A percentile compares a stretch with the other conserved stretches of the same genome.
Evolutionary conservation across 2,113 vertebrate species (phyloP).

Genomic region (Tetrax tetrax): DNA sequence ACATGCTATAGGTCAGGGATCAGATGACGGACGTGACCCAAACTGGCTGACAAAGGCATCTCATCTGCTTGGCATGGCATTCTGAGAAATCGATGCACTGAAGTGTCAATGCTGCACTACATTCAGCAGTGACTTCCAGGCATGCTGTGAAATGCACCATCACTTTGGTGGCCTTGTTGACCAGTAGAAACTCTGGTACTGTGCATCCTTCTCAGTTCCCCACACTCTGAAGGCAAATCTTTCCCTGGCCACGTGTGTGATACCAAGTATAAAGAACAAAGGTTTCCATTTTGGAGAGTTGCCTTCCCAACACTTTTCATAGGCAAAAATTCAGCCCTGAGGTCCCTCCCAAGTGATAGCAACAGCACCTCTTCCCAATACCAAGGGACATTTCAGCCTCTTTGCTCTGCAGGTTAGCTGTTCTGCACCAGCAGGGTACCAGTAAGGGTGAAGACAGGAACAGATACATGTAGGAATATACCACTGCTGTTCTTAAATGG

Average conservation of each 20-base stretch:
- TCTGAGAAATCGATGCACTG: slow-evolving; percentile 6
- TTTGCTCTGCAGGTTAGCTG: not conserved
- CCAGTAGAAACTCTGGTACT: not conserved
- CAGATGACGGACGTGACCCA: not conserved
- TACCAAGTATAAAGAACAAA: not conserved
- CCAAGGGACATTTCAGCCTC: not conserved
- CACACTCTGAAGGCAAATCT: not conserved
- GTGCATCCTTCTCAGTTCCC: not conserved
- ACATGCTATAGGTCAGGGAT: not conserved
- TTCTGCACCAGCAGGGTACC: not conserved
- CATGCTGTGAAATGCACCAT: not conserved
- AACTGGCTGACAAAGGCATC: slow-evolving; percentile 43
- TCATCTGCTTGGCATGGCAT: slow-evolving; percentile 28
- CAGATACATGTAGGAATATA: not conserved
- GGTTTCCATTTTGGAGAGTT: not conserved
- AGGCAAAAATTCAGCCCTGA: not conserved
- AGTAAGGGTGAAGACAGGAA: not conserved
- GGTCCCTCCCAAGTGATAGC: not conserved
- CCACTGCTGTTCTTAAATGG: not conserved
- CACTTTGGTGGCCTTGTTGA: not conserved
- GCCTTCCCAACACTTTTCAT: not conserved
- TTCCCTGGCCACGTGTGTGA: not conserved
- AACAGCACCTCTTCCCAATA: not conserved
- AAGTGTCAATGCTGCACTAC: not conserved
- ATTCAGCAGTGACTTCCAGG: not conserved